phyloP scores from a whole-genome alignment of 2,797 vertebrate genomes.

The Cetoscarus ocellatus region DNA sequence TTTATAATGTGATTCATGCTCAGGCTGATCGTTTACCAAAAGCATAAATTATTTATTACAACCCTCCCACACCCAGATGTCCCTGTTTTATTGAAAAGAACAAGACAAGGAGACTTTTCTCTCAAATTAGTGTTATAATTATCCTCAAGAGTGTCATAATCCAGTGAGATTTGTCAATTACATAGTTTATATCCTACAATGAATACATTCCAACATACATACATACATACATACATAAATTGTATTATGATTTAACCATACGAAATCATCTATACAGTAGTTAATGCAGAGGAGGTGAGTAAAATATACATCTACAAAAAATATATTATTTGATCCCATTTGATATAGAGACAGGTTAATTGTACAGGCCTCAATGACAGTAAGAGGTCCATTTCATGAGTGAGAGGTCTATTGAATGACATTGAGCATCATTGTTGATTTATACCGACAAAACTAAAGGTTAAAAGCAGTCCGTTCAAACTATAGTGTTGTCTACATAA shows the following conservation, averaged over 20 bases:
- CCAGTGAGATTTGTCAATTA: conserved; percentile 56
- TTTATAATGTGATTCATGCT: conserved; percentile 8
- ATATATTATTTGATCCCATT: conserved; percentile 77
- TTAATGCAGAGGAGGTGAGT: conserved; percentile 71
- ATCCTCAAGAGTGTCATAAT: conserved; percentile 65
- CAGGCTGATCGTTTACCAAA: neutral
- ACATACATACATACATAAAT: conserved; percentile 37
- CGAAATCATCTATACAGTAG: conserved; percentile 62
- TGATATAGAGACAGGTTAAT: conserved; percentile 58
- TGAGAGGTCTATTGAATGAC: conserved; percentile 45
- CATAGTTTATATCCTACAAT: conserved; percentile 63
- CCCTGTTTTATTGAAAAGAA: conserved; percentile 19
- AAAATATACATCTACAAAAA: conserved; percentile 82
- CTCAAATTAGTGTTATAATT: conserved; percentile 63
- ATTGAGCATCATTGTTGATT: conserved; percentile 45
- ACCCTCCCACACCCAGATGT: neutral
- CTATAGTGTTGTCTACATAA: conserved; percentile 38
- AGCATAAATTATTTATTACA: neutral
- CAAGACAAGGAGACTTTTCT: conserved; percentile 30
- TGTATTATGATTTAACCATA: conserved; percentile 57
- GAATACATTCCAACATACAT: conserved; percentile 68
- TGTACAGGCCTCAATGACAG: conserved; percentile 61
- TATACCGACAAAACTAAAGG: conserved; percentile 40
- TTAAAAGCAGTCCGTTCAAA: conserved; percentile 54
- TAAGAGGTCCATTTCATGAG: conserved; percentile 46